Percentiles rank a stretch among this genome's conserved stretches.
phyloP scores from a whole-genome alignment of 2,888 invertebrate genomes.

The Phoenoteleia sp. region DNA sequence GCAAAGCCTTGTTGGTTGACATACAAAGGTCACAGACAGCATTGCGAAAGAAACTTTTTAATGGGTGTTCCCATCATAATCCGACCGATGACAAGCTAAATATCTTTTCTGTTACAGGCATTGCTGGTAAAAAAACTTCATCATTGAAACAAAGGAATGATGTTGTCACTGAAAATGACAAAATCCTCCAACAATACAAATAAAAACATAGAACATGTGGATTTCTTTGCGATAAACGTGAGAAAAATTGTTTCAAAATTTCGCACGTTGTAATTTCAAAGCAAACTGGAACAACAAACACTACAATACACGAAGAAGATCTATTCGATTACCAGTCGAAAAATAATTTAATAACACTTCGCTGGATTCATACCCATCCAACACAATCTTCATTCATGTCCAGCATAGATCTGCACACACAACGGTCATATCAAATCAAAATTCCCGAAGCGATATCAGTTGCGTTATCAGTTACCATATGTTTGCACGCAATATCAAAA shows the following conservation, averaged over 20 bases:
- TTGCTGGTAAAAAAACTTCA: too few species aligned
- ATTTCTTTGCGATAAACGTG: not conserved
- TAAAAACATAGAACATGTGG: not conserved
- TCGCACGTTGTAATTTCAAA: not conserved
- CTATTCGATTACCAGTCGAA: not conserved
- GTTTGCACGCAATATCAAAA: too few species aligned
- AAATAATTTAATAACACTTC: not conserved
- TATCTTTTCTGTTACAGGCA: too few species aligned
- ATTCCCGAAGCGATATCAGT: not conserved
- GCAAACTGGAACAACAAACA: not conserved
- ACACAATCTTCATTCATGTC: not conserved
- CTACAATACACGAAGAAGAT: not conserved
- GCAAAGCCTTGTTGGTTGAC: too few species aligned
- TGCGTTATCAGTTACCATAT: too few species aligned
- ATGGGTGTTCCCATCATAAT: too few species aligned
- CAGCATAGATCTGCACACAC: not conserved
- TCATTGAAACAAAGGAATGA: too few species aligned
- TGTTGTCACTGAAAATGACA: too few species aligned
- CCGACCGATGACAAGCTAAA: too few species aligned
- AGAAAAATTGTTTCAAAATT: not conserved
- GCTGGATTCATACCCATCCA: slow-evolving; percentile 1
- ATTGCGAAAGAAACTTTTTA: too few species aligned
- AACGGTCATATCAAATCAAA: not conserved
- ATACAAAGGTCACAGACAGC: too few species aligned
- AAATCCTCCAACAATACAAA: not conserved